Percentiles rank a stretch among this genome's conserved stretches.
These are phyloP conservation scores for Aurelia sp. DNA, from an alignment of 30 jellyfish, hydroid and myxozoan genomes.

Conservation along the genomic window DNA sequence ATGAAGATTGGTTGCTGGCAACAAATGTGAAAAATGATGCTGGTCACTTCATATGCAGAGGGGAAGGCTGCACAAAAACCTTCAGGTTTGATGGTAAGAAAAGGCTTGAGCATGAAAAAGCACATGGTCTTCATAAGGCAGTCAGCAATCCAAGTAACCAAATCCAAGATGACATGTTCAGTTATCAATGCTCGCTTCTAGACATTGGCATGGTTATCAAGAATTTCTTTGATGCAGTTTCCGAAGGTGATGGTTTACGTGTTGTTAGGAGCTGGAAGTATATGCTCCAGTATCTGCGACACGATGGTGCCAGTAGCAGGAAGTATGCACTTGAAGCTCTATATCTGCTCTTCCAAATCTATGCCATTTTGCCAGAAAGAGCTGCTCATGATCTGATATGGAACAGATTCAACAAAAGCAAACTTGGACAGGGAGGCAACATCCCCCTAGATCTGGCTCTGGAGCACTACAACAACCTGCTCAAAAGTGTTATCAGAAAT, in stretches of 20 bases:
- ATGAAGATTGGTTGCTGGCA: conserved; percentile 47
- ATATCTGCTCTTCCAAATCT: conserved; percentile 31
- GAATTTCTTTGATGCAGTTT: conserved; percentile 57
- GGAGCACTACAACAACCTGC: conserved; percentile 42
- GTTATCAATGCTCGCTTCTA: conserved; percentile 42
- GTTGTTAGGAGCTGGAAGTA: conserved; percentile 56
- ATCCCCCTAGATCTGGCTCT: conserved; percentile 62
- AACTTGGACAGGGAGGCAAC: conserved; percentile 58
- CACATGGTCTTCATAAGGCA: conserved; percentile 51
- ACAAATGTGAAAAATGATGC: conserved; percentile 15
- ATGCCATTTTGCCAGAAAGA: conserved; percentile 32
- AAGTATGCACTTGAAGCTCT: conserved; percentile 61
- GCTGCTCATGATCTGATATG: conserved; percentile 42
- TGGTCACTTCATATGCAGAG: conserved; percentile 32
- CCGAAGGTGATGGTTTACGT: conserved; percentile 59
- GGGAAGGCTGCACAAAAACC: conserved; percentile 34
- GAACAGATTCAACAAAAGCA: conserved; percentile 54
- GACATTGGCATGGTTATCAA: conserved; percentile 52
- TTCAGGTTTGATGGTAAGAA: conserved; percentile 23
- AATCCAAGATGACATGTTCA: conserved; percentile 25
- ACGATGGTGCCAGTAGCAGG: conserved; percentile 50
- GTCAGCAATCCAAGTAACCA: neutral
- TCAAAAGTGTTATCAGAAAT: conserved; percentile 30
- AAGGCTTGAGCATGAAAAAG: conserved; percentile 33
- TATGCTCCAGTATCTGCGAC: conserved; percentile 33